phyloP scores from a whole-genome alignment of 2,888 invertebrate genomes.

The Sclerodermus sp. region DNA sequence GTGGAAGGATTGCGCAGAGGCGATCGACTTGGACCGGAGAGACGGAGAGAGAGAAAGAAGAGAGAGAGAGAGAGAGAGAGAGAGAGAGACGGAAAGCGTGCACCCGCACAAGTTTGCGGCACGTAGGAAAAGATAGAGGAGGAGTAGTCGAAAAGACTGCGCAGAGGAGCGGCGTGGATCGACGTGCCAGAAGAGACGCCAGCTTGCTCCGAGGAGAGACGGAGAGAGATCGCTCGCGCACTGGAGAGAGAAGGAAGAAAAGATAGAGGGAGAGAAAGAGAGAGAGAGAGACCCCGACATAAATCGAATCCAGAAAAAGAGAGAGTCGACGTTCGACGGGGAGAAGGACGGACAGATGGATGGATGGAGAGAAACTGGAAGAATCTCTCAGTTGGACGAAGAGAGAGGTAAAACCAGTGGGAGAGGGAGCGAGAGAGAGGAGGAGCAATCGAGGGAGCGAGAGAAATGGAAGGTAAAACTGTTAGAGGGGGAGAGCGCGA shows the following conservation, averaged over 20 bases:
- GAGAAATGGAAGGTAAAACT: too few species aligned
- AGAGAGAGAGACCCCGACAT: conserved; percentile 11
- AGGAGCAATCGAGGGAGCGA: background rate
- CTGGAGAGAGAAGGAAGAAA: conserved; percentile 23
- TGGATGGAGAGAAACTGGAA: too few species aligned
- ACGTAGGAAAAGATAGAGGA: background rate
- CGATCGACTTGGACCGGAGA: too few species aligned
- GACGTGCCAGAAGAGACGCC: conserved; percentile 26
- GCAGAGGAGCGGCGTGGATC: conserved; percentile 8
- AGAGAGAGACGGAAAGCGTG: too few species aligned
- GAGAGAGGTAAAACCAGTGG: too few species aligned
- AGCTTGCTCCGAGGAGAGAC: conserved; percentile 3
- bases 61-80: background rate
- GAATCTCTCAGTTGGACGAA: too few species aligned
- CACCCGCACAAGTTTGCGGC: background rate
- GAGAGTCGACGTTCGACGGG: conserved; percentile 3
- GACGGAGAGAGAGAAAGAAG: too few species aligned
- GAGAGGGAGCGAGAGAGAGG: conserved; percentile 12
- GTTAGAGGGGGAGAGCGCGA: too few species aligned
- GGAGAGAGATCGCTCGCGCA: too few species aligned
- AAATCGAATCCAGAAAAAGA: conserved; percentile 2
- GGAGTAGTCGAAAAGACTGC: background rate
- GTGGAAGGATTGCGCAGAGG: too few species aligned
- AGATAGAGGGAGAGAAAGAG: conserved; percentile 9
- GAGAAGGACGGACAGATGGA: conserved; percentile 9